A percentile compares a stretch with the other conserved stretches of the same genome.
phyloP scores from a whole-genome alignment of 2,888 invertebrate genomes.

The Drosophila stalkeri region DNA sequence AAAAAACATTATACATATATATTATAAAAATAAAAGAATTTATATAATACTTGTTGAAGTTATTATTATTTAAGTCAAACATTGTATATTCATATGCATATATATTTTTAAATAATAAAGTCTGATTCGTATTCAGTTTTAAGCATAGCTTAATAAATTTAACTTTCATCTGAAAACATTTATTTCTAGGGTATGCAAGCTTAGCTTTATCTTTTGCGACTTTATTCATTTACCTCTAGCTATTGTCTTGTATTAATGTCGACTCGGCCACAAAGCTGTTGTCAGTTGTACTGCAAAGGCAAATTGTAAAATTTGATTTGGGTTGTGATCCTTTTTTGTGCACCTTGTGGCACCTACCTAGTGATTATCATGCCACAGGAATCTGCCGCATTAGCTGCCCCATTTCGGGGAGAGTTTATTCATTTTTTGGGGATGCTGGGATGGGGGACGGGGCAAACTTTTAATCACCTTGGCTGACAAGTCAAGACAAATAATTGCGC shows the following conservation, averaged over 20 bases:
- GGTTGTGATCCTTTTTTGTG: conserved; percentile 15
- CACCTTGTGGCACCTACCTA: conserved; percentile 19
- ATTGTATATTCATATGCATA: too few species aligned
- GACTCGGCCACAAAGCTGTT: background rate
- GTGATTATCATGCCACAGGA: conserved; percentile 28
- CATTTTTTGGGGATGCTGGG: too few species aligned
- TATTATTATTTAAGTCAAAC: too few species aligned
- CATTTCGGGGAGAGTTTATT: conserved; percentile 31
- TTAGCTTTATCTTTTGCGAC: background rate
- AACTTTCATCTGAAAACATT: background rate
- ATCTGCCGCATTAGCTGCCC: conserved; percentile 31
- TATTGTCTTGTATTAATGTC: background rate
- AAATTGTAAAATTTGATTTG: conserved; percentile 30
- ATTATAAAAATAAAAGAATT: too few species aligned
- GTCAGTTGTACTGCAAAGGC: background rate
- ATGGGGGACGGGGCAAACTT: conserved; percentile 49
- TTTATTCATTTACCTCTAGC: background rate
- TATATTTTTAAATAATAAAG: too few species aligned
- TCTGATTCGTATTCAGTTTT: too few species aligned
- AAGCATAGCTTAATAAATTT: background rate
- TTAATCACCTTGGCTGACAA: conserved; percentile 76
- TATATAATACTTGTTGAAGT: background rate
- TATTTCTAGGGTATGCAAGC: background rate
- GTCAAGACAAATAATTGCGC: conserved; percentile 72
- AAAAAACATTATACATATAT: background rate